Conservation (phyloP, 2,797 vertebrate genomes). For the Sebastes oblongus region DNA sequence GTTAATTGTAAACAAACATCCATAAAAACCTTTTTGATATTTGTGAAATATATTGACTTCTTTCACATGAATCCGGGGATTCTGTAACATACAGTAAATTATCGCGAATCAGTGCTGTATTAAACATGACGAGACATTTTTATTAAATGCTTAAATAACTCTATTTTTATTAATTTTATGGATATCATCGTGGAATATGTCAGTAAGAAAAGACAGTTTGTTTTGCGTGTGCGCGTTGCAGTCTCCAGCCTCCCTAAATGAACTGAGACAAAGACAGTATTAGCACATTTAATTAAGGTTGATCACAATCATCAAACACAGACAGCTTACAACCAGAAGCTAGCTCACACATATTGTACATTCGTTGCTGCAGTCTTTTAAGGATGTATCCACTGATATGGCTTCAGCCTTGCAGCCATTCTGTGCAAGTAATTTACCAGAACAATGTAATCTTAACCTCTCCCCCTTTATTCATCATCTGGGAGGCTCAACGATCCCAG, state of each 20-base stretch:
- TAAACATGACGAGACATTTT: neutral
- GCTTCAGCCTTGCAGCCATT: conserved; percentile 68
- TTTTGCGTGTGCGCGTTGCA: neutral
- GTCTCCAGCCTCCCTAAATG: conserved; percentile 30
- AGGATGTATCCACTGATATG: conserved; percentile 58
- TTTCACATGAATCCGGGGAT: neutral
- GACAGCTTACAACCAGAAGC: conserved; percentile 51
- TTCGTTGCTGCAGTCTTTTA: conserved; percentile 28
- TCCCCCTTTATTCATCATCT: conserved; percentile 70
- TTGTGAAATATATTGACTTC: neutral
- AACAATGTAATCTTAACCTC: conserved; percentile 80
- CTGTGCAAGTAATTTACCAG: conserved; percentile 75
- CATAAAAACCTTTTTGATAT: conserved; percentile 15
- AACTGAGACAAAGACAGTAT: conserved; percentile 56
- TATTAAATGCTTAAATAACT: neutral
- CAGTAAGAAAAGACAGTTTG: neutral
- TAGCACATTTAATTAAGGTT: conserved; percentile 69
- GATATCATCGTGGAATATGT: neutral
- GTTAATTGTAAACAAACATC: conserved; percentile 18
- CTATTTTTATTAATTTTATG: neutral
- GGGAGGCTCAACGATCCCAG: conserved; percentile 58
- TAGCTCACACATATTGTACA: conserved; percentile 20
- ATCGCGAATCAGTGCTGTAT: neutral
- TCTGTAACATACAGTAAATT: neutral
- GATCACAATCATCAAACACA: conserved; percentile 61